These are phyloP conservation scores for Suricata suricatta DNA, from an alignment of 2,113 vertebrate genomes.

Conservation along the genomic window DNA sequence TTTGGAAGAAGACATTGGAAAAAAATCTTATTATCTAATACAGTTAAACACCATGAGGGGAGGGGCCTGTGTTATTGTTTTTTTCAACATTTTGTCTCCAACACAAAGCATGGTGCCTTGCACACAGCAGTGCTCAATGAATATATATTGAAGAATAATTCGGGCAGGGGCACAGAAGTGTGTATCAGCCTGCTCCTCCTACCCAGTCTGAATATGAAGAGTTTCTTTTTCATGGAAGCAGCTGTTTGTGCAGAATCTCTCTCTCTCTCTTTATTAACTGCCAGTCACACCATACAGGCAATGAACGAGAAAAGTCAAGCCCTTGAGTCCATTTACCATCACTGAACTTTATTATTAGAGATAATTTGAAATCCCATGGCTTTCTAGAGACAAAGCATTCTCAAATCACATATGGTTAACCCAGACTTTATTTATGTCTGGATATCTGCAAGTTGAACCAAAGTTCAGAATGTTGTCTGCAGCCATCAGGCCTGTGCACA, in stretches of 20 bases:
- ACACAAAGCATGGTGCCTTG: not conserved
- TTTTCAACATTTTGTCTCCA: not conserved
- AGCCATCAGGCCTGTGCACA: not conserved
- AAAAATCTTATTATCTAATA: not conserved
- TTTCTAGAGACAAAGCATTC: not conserved
- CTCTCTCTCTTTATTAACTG: not conserved
- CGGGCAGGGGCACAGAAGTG: not conserved
- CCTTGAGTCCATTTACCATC: not conserved
- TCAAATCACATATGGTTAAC: not conserved
- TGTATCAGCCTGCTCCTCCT: not conserved
- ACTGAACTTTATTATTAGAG: not conserved
- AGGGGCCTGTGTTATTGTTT: not conserved
- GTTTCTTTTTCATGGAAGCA: not conserved
- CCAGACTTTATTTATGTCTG: not conserved
- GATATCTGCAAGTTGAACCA: not conserved
- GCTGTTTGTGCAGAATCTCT: not conserved
- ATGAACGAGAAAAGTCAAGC: not conserved
- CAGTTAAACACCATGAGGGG: not conserved
- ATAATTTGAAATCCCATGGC: not conserved
- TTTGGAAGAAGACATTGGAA: not conserved
- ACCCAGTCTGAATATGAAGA: not conserved
- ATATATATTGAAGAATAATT: not conserved
- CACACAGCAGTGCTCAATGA: not conserved
- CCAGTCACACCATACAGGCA: not conserved
- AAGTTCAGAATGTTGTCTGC: not conserved